Conservation (phyloP, 2,113 vertebrate species). For the Casuarius casuarius region DNA sequence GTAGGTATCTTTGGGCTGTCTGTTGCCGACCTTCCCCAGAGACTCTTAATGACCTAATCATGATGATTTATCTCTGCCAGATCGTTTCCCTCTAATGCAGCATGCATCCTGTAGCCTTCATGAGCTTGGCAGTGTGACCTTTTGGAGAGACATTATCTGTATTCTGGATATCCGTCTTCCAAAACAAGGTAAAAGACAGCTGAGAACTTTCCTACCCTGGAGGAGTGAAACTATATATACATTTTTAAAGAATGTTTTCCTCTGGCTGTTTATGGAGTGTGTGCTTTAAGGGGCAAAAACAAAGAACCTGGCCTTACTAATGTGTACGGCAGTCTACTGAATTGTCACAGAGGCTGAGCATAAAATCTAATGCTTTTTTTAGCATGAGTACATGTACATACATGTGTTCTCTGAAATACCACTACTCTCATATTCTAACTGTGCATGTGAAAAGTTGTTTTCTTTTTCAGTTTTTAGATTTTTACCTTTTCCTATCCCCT, state of each 20-base stretch:
- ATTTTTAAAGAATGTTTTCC: not conserved
- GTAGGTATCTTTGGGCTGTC: not conserved
- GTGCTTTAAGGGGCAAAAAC: not conserved
- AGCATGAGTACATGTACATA: not conserved
- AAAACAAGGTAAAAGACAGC: not conserved
- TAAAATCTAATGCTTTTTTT: not conserved
- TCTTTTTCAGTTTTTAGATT: not conserved
- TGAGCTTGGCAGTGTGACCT: not conserved
- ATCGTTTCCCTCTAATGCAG: not conserved
- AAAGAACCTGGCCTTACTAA: not conserved
- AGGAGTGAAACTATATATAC: not conserved
- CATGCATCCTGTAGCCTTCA: not conserved
- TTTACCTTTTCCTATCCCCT: not conserved
- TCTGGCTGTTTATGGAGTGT: not conserved
- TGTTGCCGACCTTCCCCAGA: not conserved
- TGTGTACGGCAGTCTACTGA: not conserved
- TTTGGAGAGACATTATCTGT: not conserved
- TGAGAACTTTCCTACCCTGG: not conserved
- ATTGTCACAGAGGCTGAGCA: not conserved
- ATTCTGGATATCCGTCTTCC: not conserved
- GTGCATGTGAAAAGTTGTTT: not conserved
- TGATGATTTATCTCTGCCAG: not conserved
- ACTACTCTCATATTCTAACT: not conserved
- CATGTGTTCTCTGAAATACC: not conserved
- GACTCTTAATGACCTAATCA: not conserved